A percentile compares a stretch with the other conserved stretches of the same genome.
These are phyloP conservation scores for Bathynomus jamesi DNA, from an alignment of 1,140 invertebrate species.

Conservation along the genomic window DNA sequence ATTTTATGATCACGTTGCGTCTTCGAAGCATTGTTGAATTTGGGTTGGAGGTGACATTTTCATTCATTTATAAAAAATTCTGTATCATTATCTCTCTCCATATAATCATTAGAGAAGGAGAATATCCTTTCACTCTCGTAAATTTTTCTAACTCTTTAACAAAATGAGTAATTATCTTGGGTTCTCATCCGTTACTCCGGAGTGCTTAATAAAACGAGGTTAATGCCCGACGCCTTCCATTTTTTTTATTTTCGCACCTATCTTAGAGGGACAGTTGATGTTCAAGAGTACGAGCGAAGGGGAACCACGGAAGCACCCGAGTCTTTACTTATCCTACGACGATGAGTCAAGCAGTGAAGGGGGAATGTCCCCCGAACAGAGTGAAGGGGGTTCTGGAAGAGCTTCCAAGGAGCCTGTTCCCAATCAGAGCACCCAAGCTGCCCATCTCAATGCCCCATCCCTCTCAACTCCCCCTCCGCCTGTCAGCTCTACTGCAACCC, in stretches of 20 bases:
- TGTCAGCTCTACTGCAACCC: conserved; percentile 49
- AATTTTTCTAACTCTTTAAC: no score
- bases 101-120: no score
- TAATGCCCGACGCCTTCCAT: no score
- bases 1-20: no score
- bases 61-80: no score
- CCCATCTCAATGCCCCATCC: neutral
- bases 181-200: no score
- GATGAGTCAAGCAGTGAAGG: conserved; percentile 70
- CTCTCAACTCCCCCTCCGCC: conserved; percentile 4
- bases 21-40: no score
- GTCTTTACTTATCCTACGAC: conserved; percentile 74
- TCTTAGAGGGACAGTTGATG: conserved; percentile 72
- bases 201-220: no score
- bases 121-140: no score
- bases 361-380: conserved; percentile 44
- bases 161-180: no score
- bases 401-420: neutral
- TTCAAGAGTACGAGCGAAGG: conserved; percentile 88
- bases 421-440: neutral
- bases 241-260: conserved; percentile 6
- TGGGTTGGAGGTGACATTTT: no score
- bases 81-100: no score
- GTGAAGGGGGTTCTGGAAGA: conserved; percentile 27
- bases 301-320: conserved; percentile 67